phyloP scores from a whole-genome alignment of 2,113 vertebrate species.

The Pelusios castaneus region DNA sequence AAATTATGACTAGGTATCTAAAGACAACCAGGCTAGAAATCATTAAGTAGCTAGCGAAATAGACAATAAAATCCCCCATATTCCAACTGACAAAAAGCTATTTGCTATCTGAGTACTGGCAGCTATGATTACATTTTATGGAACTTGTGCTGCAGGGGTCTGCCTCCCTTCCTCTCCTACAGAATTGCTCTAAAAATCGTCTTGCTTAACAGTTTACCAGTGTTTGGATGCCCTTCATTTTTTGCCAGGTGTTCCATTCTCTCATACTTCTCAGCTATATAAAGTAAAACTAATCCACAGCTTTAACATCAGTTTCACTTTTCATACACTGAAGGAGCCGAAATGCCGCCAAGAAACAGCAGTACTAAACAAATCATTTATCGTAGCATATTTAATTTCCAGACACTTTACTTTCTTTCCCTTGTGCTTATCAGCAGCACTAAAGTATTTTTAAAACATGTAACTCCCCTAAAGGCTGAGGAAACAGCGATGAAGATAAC shows the following conservation, averaged over 20 bases:
- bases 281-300: neutral
- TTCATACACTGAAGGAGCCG: neutral
- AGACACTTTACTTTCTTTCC: neutral
- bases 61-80: neutral
- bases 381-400: neutral
- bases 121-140: neutral
- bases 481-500: fast-evolving
- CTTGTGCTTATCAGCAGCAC: neutral
- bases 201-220: neutral
- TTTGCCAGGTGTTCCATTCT: neutral
- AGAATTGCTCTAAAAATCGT: neutral
- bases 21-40: neutral
- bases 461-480: neutral
- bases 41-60: neutral
- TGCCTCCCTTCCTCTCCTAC: neutral
- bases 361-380: neutral
- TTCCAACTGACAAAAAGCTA: neutral
- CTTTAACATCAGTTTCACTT: neutral
- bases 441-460: neutral
- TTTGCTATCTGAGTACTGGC: neutral
- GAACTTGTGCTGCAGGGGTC: neutral
- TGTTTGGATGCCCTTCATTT: neutral
- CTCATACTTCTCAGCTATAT: neutral
- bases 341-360: neutral
- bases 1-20: neutral